Evolutionary conservation across 2,888 invertebrate genomes (phyloP), one percentile per base, ranked within the genome.

Genomic region (Agrotis segetum): DNA sequence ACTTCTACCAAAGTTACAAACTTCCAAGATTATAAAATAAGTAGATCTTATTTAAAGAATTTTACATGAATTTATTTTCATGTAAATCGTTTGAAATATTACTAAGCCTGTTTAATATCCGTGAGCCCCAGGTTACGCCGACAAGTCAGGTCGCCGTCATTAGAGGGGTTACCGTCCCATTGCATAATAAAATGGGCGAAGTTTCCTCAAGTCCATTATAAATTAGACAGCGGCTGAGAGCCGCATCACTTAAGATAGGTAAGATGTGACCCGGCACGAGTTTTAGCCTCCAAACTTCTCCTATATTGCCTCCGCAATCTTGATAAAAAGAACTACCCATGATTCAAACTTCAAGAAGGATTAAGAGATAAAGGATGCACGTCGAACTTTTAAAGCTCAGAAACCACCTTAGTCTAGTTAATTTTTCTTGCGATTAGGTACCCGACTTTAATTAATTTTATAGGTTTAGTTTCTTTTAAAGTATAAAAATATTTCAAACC

Each of bases 141-240:
- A 89, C 88, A 91, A 95, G 94, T 93, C 92, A 93, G 94, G 94
- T 94, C 93, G 91, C 87, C 92, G 93, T 96, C 96, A 94, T 96
- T 96, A 96, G 94, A 94, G 93, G 93, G 95, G 95, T 93, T 94
- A 93, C 95, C 94, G 90, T 93, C 94, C 94, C 96, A 95, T 95
- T 95, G 95, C 96, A 96, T 96, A 96, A 96, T 96, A 96, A 96
- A 96, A 96, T 96, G 96, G 94, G 90, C 94, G 88, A 96, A 96
- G 95, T 96, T 96, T 95, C 92, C 95, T 91, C 93, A 96, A 96
- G 96, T 95, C 96, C 96, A 96, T 96, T 96, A 96, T 96, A 96
- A 96, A 96, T 96, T 96, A 96, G 96, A 96, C 96, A 94, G 93
- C 93, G 95, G 85, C 85, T 85, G 94, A 95, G 94, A 92, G 93